Evolutionary conservation across 2,113 vertebrate genomes (phyloP).

Genomic region (Muntiacus muntjak): DNA sequence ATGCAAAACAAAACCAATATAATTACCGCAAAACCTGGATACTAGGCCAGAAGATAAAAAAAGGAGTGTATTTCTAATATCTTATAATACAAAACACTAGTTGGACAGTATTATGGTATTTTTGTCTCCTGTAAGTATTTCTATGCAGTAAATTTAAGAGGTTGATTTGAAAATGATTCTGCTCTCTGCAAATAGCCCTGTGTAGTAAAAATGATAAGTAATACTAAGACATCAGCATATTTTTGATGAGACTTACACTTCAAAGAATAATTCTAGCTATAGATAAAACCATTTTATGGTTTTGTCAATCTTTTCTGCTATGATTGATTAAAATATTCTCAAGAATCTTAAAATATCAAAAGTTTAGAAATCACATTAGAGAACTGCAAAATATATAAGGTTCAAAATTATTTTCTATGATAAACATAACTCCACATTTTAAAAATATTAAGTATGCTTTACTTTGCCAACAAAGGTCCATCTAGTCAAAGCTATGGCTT

Average conservation of each 20-base stretch:
- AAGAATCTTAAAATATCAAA: slow-evolving; percentile 34
- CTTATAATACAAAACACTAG: not conserved
- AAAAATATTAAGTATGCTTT: not conserved
- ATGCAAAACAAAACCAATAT: not conserved
- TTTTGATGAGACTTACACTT: slow-evolving; percentile 32
- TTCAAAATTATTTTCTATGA: not conserved
- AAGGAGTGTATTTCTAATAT: not conserved
- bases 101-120: not conserved
- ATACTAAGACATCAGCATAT: not conserved
- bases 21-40: not conserved
- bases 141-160: slow-evolving; percentile 8
- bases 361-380: slow-evolving; percentile 4
- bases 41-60: not conserved
- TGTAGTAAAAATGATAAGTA: not conserved
- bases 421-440: not conserved
- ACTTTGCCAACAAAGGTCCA: not conserved
- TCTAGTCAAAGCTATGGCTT: not conserved
- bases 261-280: slow-evolving; percentile 18
- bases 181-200: slow-evolving; percentile 11
- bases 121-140: not conserved
- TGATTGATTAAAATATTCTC: slow-evolving; percentile 30
- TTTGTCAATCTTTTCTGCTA: slow-evolving; percentile 25
- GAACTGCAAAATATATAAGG: not conserved
- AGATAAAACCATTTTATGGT: slow-evolving; percentile 8
- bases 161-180: slow-evolving; percentile 20